Evolutionary conservation across 2,888 invertebrate species (phyloP).

Genomic region (Agrochola litura): DNA sequence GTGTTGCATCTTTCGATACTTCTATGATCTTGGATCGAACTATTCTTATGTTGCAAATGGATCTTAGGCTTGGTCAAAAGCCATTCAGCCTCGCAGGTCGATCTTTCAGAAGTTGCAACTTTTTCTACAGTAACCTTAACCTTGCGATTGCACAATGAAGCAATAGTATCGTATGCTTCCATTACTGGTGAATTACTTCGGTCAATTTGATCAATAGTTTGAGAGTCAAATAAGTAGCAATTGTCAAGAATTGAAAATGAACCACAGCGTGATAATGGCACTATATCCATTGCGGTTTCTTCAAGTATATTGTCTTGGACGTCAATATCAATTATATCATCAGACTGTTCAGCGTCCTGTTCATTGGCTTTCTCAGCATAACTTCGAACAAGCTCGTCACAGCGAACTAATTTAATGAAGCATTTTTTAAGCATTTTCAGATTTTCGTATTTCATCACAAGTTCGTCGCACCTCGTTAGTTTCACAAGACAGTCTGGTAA

Average conservation of each 20-base stretch:
- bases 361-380: neutral
- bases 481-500: slow-evolving; percentile 71
- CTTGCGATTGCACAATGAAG: slow-evolving; percentile 8
- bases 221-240: slow-evolving; percentile 38
- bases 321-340: slow-evolving; percentile 25
- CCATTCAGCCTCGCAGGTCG: slow-evolving; percentile 51
- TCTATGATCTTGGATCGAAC: slow-evolving; percentile 5
- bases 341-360: slow-evolving; percentile 17
- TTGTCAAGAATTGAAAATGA: slow-evolving; percentile 63
- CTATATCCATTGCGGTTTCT: slow-evolving; percentile 15
- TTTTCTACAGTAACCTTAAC: slow-evolving; percentile 12
- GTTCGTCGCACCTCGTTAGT: slow-evolving; percentile 75
- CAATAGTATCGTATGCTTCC: slow-evolving; percentile 74
- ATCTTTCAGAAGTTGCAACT: neutral
- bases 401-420: slow-evolving; percentile 74
- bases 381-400: slow-evolving; percentile 66
- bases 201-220: slow-evolving; percentile 6
- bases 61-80: slow-evolving; percentile 45
- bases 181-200: slow-evolving; percentile 77
- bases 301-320: slow-evolving; percentile 22
- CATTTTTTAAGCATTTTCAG: slow-evolving; percentile 70
- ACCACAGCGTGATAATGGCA: slow-evolving; percentile 53
- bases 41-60: slow-evolving; percentile 27
- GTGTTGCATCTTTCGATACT: neutral
- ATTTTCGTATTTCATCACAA: slow-evolving; percentile 71